Evolutionary conservation across 2,888 invertebrate species (phyloP), one percentile per base, ranked within the genome.

Genomic region (Andrena flavipes): DNA sequence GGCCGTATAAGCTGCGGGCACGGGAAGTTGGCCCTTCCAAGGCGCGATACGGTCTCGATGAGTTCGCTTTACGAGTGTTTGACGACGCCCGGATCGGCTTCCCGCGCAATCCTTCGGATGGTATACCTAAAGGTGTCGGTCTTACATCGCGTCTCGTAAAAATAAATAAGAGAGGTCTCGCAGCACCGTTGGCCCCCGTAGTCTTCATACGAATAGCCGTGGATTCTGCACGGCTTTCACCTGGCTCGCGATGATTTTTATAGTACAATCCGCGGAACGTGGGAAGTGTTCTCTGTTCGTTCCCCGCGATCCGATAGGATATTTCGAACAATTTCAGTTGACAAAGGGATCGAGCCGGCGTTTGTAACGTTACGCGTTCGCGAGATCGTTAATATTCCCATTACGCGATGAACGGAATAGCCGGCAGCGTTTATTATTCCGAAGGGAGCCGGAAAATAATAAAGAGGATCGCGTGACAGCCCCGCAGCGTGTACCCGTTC

Each of bases 41-140:
- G 49, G 49, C 56, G 72, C 72, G 63, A 63, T 69, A 73, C 72
- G 23, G 8, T 16, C 30, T 26, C 65, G 79, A 80, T 76, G 69
- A 80, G 71, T 56, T 72, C 62, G 29, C 30, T 80, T 81, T 78
- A 80, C 80, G 80, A 72, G 67, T 0, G 33, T 72, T 77, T 76
- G 67, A 77, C 80, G 72, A 42, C 64, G 59, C 6, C 8, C 67
- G 30, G 48, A 76, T 76, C 64, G 69, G 26, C 67, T 54, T 23
- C 64, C 20, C 5, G 20, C 13, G 20, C 26, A 13, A 42, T 10
- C 33, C 49, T 51, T 75, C 42, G 42, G 54, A 16, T 48, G 10
- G 63, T 62, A 33, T 23, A 42, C 16, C 42, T 5, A 13, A 26
- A 62, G 75, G 67, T 78, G 78, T 78, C 62, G 42, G 30, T 7